These are phyloP conservation scores for Bombylius discolor DNA, from an alignment of 2,888 invertebrate genomes.

Conservation along the genomic window DNA sequence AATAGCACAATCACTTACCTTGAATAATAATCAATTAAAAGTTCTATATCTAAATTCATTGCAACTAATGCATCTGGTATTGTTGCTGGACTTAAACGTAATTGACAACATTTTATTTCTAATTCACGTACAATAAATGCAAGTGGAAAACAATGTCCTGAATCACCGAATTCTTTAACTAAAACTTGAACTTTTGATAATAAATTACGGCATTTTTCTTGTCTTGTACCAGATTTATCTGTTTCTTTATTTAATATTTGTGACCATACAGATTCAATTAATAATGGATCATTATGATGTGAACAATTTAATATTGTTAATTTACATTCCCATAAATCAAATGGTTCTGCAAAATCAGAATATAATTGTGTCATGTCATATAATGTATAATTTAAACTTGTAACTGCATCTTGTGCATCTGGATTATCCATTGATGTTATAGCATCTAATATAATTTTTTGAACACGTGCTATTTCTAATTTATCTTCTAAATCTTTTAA, in stretches of 20 bases:
- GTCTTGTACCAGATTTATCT: slow-evolving; percentile 29
- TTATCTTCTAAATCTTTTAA: slow-evolving; percentile 85
- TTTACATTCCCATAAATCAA: slow-evolving; percentile 84
- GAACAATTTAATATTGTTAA: slow-evolving; percentile 90
- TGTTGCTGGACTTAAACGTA: slow-evolving; percentile 56
- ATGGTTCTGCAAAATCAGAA: slow-evolving; percentile 82
- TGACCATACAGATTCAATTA: slow-evolving; percentile 86
- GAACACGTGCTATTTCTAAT: slow-evolving; percentile 75
- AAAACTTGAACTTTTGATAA: slow-evolving; percentile 64
- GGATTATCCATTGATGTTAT: slow-evolving; percentile 41
- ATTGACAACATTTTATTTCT: slow-evolving; percentile 62
- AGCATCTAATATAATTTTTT: slow-evolving; percentile 55
- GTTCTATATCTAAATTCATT: slow-evolving; percentile 62
- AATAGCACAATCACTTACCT: slow-evolving; percentile 19
- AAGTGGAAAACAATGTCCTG: slow-evolving; percentile 81
- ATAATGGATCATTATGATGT: slow-evolving; percentile 73
- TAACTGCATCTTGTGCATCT: slow-evolving; percentile 49
- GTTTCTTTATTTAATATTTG: slow-evolving; percentile 48
- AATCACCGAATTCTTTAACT: slow-evolving; percentile 63
- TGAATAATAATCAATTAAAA: slow-evolving; percentile 71
- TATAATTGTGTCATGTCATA: slow-evolving; percentile 84
- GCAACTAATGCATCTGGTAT: slow-evolving; percentile 65
- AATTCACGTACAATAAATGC: slow-evolving; percentile 67
- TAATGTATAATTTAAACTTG: slow-evolving; percentile 64
- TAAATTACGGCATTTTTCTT: slow-evolving; percentile 51